Base-by-base conservation (phyloP, 1,140 invertebrate genomes). In the Eurosta solidaginis region DNA sequence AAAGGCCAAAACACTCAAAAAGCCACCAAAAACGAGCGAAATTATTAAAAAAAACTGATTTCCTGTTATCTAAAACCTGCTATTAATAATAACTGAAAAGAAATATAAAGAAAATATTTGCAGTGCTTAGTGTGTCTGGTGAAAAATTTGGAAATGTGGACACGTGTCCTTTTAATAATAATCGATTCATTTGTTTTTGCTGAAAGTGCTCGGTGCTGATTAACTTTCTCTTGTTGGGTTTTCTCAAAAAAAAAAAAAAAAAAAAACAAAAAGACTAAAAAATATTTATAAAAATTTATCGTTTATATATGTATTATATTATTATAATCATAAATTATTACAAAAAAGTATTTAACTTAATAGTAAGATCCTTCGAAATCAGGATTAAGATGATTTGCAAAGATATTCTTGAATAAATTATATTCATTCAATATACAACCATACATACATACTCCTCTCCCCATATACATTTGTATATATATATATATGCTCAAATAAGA, bases 271-370 rank as follows among this genome's bases (percentile, higher is more conserved):
- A 74, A 20, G 1, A 17, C 12, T 20, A 17, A 36, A 68, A 20
- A 40, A 33, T 27, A n/a, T 27, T 17, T 68, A 33, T 9, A 29
- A 68, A 29, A n/a, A 33, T 75, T 36, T 47, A 33, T 76, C 33
- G 45, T 22, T n/a, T 9, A 74, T 22, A 45, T 36, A 47, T 40
- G 27, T 74, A 40, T 76, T 12, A 49, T 17, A 29, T 14, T 76
- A 76, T 74, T 74, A 45, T 45, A 74, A 77, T 77, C 74, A 76
- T 77, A 77, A 77, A 77, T 77, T 68, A 78, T 73, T 78, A 78
- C 54, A 76, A 78, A 78, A 78, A 78, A 78, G 45, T 68, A 78
- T 78, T 78, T 68, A 78, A 73, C 77, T 78, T 73, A 73, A 63
- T 10, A 73, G 44, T 78, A 42, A 78, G 77, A 49, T 54, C 27